Base-by-base conservation (phyloP, 2,888 invertebrate species). In the Dryococelus australis region DNA sequence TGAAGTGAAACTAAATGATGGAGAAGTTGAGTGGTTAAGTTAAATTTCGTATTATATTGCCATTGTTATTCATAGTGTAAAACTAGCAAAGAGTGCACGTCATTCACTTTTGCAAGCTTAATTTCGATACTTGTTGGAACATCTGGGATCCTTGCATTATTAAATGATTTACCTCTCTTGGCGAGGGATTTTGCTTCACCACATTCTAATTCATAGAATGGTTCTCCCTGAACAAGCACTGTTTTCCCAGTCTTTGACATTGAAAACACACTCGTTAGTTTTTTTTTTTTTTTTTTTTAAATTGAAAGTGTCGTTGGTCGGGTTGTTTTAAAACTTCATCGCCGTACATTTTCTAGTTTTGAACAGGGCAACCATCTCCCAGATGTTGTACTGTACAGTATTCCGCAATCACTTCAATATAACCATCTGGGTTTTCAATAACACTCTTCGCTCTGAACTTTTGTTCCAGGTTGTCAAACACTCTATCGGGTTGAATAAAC, bases 361-460 rank as follows among this genome's bases (percentile, higher is more conserved):
- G 83, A 35, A 83, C 83, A 27, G 8, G 83, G 83, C 83, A 10
- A 26, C 83, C 28, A 5, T 83, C 35, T 83, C 83, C 35, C 4
- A 83, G 28, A 83, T 83, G 35, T 83, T 83, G 43, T 83, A 83
- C 43, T 27, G 27, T 83, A 83, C 28, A 10, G 28, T 83, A 16
- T 83, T 83, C 27, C 0, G 83, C 35, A 83, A 27, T 83, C 20
- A 27, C 83, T 83, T 83, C 20, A 1, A 28, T 83, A 27, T 83
- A 83, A n/a, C n/a, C 28, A 83, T 27, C 35, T 28, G 83, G 83
- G 83, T 83, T 83, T 9, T 5, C 28, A 83, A 83, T 83, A 83
- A 27, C 9, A 83, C 35, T 83, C 83, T 83, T 83, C n/a, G 35
- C 27, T 28, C 83, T 28, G 24, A 83, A 28, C 83, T 27, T 28